Conservation (phyloP, 2,113 vertebrate species). For the Uropsilus gracilis region DNA sequence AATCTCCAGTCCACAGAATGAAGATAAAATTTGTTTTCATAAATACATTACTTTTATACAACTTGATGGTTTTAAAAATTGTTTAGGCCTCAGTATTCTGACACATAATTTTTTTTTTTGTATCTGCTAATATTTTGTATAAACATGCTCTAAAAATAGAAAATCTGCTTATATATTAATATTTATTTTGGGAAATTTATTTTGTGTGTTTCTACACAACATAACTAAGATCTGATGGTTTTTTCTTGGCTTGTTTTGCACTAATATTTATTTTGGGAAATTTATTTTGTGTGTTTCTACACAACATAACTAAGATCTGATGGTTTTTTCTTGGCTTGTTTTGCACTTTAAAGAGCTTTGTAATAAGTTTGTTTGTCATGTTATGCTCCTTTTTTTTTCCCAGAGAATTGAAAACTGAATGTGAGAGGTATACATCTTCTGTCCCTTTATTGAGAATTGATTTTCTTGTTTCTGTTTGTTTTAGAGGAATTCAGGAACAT, state of each 20-base stretch:
- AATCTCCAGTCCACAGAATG: background rate
- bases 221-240: background rate
- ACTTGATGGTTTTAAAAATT: background rate
- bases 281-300: background rate
- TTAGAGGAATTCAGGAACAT: constrained; percentile 42
- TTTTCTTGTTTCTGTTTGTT: background rate
- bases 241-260: too few species aligned
- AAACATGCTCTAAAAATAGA: background rate
- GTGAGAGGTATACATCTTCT: background rate
- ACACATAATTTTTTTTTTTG: background rate
- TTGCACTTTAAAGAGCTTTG: background rate
- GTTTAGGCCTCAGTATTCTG: background rate
- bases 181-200: background rate
- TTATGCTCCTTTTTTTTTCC: background rate
- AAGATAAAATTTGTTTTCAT: background rate
- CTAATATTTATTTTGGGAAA: background rate
- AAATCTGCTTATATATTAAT: background rate
- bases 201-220: background rate
- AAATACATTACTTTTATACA: background rate
- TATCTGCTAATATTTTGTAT: constrained; percentile 25
- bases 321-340: too few species aligned
- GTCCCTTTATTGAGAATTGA: background rate
- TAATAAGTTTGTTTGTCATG: background rate
- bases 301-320: background rate
- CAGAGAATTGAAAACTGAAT: background rate